Evolutionary conservation across 2,113 vertebrate genomes (phyloP), one percentile per base, ranked within the genome.

Genomic region (Oreochromis spilurus): DNA sequence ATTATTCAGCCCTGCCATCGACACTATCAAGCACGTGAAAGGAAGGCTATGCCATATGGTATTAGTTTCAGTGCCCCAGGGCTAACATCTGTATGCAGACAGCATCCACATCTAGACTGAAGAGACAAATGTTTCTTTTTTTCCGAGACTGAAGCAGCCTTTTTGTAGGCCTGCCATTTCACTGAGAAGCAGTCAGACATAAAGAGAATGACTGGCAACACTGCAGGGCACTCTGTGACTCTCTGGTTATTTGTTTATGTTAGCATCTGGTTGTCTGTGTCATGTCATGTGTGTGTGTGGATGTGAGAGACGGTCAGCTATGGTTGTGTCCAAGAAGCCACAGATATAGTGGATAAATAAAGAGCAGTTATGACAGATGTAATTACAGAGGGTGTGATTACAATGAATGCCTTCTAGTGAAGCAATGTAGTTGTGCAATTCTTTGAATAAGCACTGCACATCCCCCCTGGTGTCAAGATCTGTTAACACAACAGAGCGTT

Each of bases 71-170:
- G 79, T 5, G 89, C 93, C 31, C 21, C 26, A 31, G 88, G 90
- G 83, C 79, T 9, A 89, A 94, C 94, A 91, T 93, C 94, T 94
- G 90, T 78, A 91, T 83, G 79, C 86, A 94, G 88, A 89, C 79
- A 70, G 53, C 81, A 10, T 90, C 84, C 60, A 77, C 84, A 78
- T 38, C 78, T 81, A 81, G 72, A 87, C 85, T 54, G 83, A 84
- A 60, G 55, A 91, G 52, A 90, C 89, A 87, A 86, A 88, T 36
- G 62, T 50, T 86, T 79, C 82, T 84, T 81, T 62, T 85, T 67
- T 53, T 36, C 21, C 2, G 14, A 65, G 60, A 62, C 58, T 70
- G 34, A 78, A 52, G 43, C 9, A 40, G 83, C 75, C 81, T 72
- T 84, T 84, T 88, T 60, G 84, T 83, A 75, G 29, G 81, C 75